phyloP scores from a whole-genome alignment of 37 sponge, comb jelly and placozoan species.

The Agelas oroides region DNA sequence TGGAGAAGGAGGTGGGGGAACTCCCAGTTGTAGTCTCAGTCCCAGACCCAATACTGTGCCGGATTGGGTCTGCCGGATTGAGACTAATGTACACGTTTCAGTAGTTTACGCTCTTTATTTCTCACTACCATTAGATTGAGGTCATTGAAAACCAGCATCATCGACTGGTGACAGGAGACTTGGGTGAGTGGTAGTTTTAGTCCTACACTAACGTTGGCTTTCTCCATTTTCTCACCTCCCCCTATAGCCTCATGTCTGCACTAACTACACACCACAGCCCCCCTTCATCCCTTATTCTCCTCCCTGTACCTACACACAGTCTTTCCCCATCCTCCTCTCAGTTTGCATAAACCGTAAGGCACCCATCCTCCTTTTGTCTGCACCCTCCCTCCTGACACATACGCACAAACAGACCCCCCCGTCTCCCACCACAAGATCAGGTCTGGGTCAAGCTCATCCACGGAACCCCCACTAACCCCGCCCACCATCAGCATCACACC shows the following conservation, averaged over 20 bases:
- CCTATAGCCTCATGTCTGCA: too few species aligned
- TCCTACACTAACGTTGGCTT: background rate
- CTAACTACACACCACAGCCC: too few species aligned
- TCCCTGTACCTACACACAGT: too few species aligned
- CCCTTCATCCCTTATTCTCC: too few species aligned
- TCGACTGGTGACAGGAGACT: conserved; percentile 27
- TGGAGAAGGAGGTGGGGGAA: conserved; percentile 52
- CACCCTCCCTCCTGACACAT: background rate
- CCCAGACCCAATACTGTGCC: background rate
- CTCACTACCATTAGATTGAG: conserved; percentile 10
- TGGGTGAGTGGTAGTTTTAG: conserved; percentile 35
- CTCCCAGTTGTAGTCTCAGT: too few species aligned
- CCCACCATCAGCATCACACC: too few species aligned
- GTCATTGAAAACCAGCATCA: conserved; percentile 34
- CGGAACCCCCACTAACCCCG: too few species aligned
- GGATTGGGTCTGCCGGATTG: background rate
- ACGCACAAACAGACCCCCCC: background rate
- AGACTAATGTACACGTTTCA: background rate
- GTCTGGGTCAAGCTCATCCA: too few species aligned
- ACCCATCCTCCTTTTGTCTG: background rate
- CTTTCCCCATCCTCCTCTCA: too few species aligned
- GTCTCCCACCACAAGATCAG: background rate
- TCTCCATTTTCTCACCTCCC: background rate
- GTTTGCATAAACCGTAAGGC: too few species aligned
- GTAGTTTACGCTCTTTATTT: too few species aligned